These are phyloP conservation scores for Crossocerus cetratus DNA, from an alignment of 2,888 invertebrate genomes.

Conservation along the genomic window DNA sequence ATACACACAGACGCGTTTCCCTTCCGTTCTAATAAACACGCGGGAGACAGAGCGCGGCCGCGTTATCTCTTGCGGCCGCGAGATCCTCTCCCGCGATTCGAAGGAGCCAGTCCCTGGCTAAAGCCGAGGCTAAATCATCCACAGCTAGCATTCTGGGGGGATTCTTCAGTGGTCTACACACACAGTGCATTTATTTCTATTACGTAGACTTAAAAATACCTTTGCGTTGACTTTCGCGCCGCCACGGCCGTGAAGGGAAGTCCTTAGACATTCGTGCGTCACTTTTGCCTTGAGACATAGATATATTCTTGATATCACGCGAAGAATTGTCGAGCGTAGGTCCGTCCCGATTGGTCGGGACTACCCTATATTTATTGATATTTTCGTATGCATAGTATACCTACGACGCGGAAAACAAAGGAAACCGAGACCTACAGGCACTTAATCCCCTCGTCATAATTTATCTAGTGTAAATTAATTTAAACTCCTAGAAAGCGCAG, in stretches of 20 bases:
- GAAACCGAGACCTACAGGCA: too few relatives aligned
- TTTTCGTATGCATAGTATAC: conserved; percentile 45
- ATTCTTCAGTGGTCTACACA: conserved; percentile 29
- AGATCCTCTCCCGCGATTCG: too few relatives aligned
- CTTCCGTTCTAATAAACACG: too few relatives aligned
- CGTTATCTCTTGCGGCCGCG: too few relatives aligned
- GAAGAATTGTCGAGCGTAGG: conserved; percentile 35
- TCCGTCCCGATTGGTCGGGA: conserved; percentile 29
- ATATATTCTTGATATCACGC: conserved; percentile 51
- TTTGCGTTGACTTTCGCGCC: conserved; percentile 26
- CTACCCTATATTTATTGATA: conserved; percentile 55
- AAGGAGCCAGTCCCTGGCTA: too few relatives aligned
- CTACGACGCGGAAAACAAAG: not conserved
- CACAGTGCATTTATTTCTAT: conserved; percentile 51
- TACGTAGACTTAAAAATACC: conserved; percentile 29
- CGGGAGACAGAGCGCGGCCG: too few relatives aligned
- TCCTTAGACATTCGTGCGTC: conserved; percentile 24
- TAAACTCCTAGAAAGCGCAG: too few relatives aligned
- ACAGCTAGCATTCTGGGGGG: conserved; percentile 31
- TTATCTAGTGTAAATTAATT: conserved; percentile 5
- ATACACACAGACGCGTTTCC: too few relatives aligned
- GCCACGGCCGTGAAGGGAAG: conserved; percentile 24
- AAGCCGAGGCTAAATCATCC: conserved; percentile 8
- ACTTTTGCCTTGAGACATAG: conserved; percentile 44
- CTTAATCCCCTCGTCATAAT: conserved; percentile 7